Percentiles rank a stretch among this genome's conserved stretches.
Conservation (phyloP, 2,113 vertebrate species). For the Prolemur simus region DNA sequence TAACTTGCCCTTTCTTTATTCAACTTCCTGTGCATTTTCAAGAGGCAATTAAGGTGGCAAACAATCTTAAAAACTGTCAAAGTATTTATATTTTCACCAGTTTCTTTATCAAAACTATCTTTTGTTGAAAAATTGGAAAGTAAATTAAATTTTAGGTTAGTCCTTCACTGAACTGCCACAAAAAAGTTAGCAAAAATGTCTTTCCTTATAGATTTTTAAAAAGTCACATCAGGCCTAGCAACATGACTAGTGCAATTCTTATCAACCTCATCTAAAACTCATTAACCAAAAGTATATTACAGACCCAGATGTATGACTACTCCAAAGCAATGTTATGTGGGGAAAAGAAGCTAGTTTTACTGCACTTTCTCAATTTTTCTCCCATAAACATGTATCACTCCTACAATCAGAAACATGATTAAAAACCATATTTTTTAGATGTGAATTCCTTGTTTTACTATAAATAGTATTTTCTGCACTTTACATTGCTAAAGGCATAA, state of each 20-base stretch:
- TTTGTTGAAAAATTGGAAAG: not conserved
- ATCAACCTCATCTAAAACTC: not conserved
- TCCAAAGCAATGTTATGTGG: not conserved
- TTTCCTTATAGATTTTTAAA: not conserved
- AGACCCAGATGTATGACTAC: not conserved
- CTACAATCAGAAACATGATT: conserved; percentile 27
- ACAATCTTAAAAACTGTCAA: conserved; percentile 18
- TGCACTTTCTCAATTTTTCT: not conserved
- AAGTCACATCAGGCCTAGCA: not conserved
- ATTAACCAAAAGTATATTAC: not conserved
- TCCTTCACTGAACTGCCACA: not conserved
- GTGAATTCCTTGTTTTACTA: not conserved
- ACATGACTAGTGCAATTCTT: not conserved
- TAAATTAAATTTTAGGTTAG: conserved; percentile 43
- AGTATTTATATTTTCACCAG: not conserved
- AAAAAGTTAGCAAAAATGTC: not conserved
- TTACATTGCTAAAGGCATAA: not conserved
- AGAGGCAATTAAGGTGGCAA: conserved; percentile 7
- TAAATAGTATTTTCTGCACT: not conserved
- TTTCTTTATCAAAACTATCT: conserved; percentile 40
- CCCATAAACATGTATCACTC: not conserved
- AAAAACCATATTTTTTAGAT: not conserved
- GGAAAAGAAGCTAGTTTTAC: not conserved
- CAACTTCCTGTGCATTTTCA: conserved; percentile 39
- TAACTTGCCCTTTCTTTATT: not conserved